Base-by-base conservation (phyloP, 2,888 invertebrate species). In the Melieria picta region DNA sequence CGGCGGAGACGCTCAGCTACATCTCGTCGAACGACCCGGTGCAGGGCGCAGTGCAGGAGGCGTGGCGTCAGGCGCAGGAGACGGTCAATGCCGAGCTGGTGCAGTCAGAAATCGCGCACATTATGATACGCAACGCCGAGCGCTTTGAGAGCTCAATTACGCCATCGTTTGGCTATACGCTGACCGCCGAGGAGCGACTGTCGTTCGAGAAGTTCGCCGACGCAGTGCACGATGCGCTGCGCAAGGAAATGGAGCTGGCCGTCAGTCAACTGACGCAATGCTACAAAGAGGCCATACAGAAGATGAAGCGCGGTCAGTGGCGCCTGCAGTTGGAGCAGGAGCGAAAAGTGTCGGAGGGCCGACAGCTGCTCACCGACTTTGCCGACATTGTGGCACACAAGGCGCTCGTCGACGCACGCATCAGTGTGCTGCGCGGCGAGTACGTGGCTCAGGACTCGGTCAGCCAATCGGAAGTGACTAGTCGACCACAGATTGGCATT, bases 151-250 rank as follows among this genome's bases (percentile, higher is more conserved):
- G 87, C 50, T 89, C 89, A 56, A 87, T 91, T n/a, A 89, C 89
- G 58, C 86, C 88, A 10, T 85, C 88, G 11, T 88, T 88, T 64
- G 90, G 90, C 69, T 90, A 91, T 79, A 90, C 91, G 74, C 88
- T 92, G 42, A 90, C 90, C n/a, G 90, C 91, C 7, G 90, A 90
- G 73, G 92, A 93, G 82, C 89, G 91, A 75, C 89, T 92, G 4
- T 91, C 91, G 66, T 88, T 93, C 65, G 94, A 94, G 84, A 89
- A 91, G 71, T 93, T 93, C 91, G 91, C 92, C 76, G 93, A 92
- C 82, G 90, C 91, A 2, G 93, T 93, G 52, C 92, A 92, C 82
- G 90, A 91, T 79, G 90, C 90, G 75, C 87, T 94, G 75, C 90
- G 91, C 75, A 89, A 89, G 76, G 93, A 93, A 86, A 91, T 94